Evolutionary conservation across 1,140 invertebrate genomes (phyloP).

Genomic region (Capitella teleta): DNA sequence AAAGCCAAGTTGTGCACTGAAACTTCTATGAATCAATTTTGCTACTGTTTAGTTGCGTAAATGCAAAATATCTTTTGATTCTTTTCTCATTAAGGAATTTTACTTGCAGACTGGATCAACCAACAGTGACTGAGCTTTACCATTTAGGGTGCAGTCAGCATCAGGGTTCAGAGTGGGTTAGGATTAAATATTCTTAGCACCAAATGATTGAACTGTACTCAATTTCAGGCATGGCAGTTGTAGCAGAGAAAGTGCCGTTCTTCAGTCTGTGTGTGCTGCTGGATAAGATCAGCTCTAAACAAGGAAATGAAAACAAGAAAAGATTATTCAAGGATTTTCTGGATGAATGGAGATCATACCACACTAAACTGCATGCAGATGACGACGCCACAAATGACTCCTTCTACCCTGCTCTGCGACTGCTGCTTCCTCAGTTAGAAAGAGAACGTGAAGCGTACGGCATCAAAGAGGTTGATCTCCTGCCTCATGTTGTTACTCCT

Average conservation of each 20-base stretch:
- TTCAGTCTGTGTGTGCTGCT: slow-evolving; percentile 32
- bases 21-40: too few species aligned
- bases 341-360: slow-evolving; percentile 42
- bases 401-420: slow-evolving; percentile 58
- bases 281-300: slow-evolving; percentile 46
- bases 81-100: too few species aligned
- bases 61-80: too few species aligned
- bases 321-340: slow-evolving; percentile 47
- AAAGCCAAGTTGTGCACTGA: too few species aligned
- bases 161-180: too few species aligned
- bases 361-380: slow-evolving; percentile 31
- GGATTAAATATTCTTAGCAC: too few species aligned
- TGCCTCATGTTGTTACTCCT: slow-evolving; percentile 43
- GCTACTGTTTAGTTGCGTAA: too few species aligned
- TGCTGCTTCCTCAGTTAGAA: slow-evolving; percentile 58
- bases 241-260: slow-evolving; percentile 31
- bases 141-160: too few species aligned
- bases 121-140: too few species aligned
- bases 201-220: too few species aligned
- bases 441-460: slow-evolving; percentile 40
- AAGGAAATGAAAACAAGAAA: slow-evolving; percentile 43
- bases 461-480: slow-evolving; percentile 40
- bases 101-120: too few species aligned
- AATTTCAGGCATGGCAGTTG: too few species aligned
- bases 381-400: slow-evolving; percentile 39